Evolutionary conservation across 2,888 invertebrate species (phyloP), one percentile per base, ranked within the genome.

Genomic region (Caenorhabditis sp.): DNA sequence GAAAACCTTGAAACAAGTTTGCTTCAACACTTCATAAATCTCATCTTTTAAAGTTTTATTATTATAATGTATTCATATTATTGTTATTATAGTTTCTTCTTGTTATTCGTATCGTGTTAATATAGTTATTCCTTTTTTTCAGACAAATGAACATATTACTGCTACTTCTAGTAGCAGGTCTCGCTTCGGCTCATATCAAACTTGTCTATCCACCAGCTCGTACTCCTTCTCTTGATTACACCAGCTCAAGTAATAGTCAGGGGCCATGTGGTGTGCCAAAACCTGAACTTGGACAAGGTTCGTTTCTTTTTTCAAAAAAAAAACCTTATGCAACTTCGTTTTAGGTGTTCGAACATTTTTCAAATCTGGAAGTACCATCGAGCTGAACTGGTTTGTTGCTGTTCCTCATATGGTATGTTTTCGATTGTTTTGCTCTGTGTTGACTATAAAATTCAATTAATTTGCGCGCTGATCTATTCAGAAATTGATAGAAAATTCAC

Each of bases 181-280:
- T 26, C n/a, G 69, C 61, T 21, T 27, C 53, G 6, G 78, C 75
- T 31, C 82, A 82, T 67, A 67, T 82, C 50, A 78, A 81, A 62
- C 78, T 82, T 43, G 64, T 76, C 58, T 82, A 78, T 62, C 82
- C 82, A 21, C 77, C 80, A 5, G 77, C 82, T 1, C 58, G 79
- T 54, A 60, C 71, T 0, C 94, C 92, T 87, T 94, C 93, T 86
- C 90, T 95, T 89, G 96, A 96, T 89, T 96, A 95, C 90, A 90
- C 95, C 90, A 95, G 95, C 88, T 95, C 93, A 88, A 92, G 93
- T 57, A 91, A 95, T 86, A 95, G 95, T 36, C 93, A 93, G 85
- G 92, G 92, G 74, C 95, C 95, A 71, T 96, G 96, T 89, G 96
- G 96, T 78, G 95, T 95, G 93, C 94, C 95, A 26, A 93, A 93